Evolutionary conservation across 2,797 vertebrate genomes (phyloP), one percentile per base, ranked within the genome.

Genomic region (Tragopan temminckii): DNA sequence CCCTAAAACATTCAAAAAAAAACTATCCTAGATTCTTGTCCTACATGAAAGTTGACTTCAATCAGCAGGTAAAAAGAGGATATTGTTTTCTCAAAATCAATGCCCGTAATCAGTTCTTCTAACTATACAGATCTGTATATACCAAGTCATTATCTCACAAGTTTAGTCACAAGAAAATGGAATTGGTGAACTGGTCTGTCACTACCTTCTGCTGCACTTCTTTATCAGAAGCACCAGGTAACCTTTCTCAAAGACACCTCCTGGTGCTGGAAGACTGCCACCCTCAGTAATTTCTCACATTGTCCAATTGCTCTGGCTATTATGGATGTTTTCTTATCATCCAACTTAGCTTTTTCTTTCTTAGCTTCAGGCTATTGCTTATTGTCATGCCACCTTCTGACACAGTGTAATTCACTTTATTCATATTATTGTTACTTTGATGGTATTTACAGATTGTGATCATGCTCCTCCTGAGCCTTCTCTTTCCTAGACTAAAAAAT

Each of bases 401-500:
- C 46, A 64, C 27, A 87, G 27, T 10, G 35, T 15, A 92, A 91
- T 91, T 95, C 46, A 15, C 63, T 92, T 92, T 48, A 79, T 46
- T 75, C 40, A 43, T 69, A 91, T 93, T 85, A 74, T 63, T 74
- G 57, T 43, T 92, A 80, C 57, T 72, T 89, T 59, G 36, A 55
- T 64, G 17, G 52, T 53, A 25, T 88, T 95, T 75, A 74, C 57
- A 64, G 78, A 80, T 19, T 45, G 24, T 67, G 36, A 67, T 77
- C 14, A 5, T 36, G 31, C 61, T 87, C 46, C 40, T 80, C 21
- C 43, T 63, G 53, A 77, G 43, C 21, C 17, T 91, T 87, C 43
- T 80, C 57, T 46, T 82, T 93, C 33, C n/a, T 53, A 71, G 50
- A 72, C 48, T 71, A 38, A 38, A 88, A 86, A 96, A 88, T 77